Percentiles rank a stretch among this genome's conserved stretches.
Conservation (phyloP, 2,888 invertebrate species). For the Gastracanthus pulcherrimus region DNA sequence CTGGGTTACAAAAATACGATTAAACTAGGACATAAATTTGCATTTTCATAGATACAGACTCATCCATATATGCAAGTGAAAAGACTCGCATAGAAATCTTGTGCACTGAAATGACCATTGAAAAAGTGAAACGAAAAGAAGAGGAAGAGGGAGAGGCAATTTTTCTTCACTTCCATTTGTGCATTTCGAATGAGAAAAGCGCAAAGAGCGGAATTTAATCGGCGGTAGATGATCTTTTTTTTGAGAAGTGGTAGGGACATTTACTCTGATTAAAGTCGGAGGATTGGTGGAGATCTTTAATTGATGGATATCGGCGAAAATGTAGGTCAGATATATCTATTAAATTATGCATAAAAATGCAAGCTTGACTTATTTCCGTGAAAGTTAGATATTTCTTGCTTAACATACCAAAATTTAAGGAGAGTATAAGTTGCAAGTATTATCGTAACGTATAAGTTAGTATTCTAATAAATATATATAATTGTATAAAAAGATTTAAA, state of each 20-base stretch:
- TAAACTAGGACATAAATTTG: too few relatives aligned
- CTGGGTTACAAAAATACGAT: too few relatives aligned
- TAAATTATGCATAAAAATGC: constrained; percentile 18
- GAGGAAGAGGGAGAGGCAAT: constrained; percentile 10
- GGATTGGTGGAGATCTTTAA: constrained; percentile 24
- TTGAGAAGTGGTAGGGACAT: background rate
- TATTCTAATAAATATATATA: too few relatives aligned
- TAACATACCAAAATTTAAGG: too few relatives aligned
- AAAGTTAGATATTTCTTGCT: too few relatives aligned
- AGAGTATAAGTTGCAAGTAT: too few relatives aligned
- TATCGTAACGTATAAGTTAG: too few relatives aligned
- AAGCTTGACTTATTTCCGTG: background rate
- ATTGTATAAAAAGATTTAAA: too few relatives aligned
- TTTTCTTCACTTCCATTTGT: constrained; percentile 2
- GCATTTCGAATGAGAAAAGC: constrained; percentile 17
- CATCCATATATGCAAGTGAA: too few relatives aligned
- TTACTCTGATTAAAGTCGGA: background rate
- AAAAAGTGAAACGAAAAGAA: background rate
- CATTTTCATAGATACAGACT: too few relatives aligned
- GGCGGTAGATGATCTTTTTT: background rate
- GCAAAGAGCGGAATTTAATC: background rate
- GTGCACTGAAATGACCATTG: background rate
- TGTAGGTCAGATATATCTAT: constrained; percentile 7
- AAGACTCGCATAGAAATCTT: too few relatives aligned
- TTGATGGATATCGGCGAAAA: constrained; percentile 8